Conservation (phyloP, 2,888 invertebrate genomes). For the Drosophila neutralis region DNA sequence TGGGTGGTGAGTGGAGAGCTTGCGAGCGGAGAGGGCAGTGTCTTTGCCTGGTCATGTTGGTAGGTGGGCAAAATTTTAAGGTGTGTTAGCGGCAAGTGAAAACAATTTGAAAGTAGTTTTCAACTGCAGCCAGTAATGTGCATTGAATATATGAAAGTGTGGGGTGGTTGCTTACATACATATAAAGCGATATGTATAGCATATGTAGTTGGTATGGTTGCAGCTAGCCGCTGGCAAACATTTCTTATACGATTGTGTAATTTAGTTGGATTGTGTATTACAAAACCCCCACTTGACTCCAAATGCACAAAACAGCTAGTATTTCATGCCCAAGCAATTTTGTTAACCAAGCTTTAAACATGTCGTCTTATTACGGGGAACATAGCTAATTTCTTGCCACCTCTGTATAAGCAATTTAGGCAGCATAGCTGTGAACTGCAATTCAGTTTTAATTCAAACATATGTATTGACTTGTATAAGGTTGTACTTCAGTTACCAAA, state of each 20-base stretch:
- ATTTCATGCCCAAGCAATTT: background rate
- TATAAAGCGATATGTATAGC: background rate
- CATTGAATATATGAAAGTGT: conserved; percentile 21
- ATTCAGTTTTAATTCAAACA: background rate
- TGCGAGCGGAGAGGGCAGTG: background rate
- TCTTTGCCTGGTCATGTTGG: conserved; percentile 14
- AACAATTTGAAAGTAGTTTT: conserved; percentile 73
- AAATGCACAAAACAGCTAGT: background rate
- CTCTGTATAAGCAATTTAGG: background rate
- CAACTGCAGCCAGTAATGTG: conserved; percentile 46
- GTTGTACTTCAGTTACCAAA: background rate
- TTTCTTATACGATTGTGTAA: conserved; percentile 31
- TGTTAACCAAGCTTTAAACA: background rate
- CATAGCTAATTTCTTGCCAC: background rate
- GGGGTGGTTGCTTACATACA: conserved; percentile 21
- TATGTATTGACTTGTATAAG: background rate
- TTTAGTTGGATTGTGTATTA: background rate
- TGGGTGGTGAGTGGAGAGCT: background rate
- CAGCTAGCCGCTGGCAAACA: conserved; percentile 14
- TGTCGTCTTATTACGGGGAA: background rate
- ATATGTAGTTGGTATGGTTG: conserved; percentile 3
- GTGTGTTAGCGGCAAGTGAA: conserved; percentile 66
- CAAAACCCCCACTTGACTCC: background rate
- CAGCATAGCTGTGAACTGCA: background rate
- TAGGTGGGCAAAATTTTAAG: conserved; percentile 27